Conservation (phyloP, 2,888 invertebrate species). For the Drosophila seclusa region DNA sequence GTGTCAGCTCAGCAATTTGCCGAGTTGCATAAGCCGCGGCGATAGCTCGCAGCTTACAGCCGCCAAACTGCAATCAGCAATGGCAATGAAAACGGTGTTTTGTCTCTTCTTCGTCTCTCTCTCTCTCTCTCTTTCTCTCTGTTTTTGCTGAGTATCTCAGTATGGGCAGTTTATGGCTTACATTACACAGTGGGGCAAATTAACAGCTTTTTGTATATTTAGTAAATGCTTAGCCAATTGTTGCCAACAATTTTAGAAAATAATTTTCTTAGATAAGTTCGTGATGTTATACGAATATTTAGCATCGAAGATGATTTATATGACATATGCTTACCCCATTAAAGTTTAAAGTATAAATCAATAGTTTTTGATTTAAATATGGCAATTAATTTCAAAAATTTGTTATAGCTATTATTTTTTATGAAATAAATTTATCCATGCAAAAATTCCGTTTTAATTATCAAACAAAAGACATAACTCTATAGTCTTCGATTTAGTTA, state of each 20-base stretch:
- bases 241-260: neutral
- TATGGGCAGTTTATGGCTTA: constrained; percentile 33
- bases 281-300: too few species aligned
- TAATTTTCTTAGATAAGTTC: neutral
- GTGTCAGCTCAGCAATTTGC: constrained; percentile 56
- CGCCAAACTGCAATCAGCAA: constrained; percentile 58
- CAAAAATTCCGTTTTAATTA: too few species aligned
- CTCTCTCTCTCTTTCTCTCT: neutral
- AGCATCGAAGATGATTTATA: too few species aligned
- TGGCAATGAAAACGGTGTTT: constrained; percentile 13
- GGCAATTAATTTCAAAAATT: too few species aligned
- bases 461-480: neutral
- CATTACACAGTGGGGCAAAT: constrained; percentile 1
- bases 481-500: neutral
- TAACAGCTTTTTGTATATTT: neutral
- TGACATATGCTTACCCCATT: neutral
- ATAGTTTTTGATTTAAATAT: too few species aligned
- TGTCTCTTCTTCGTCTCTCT: neutral
- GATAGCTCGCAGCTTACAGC: constrained; percentile 52
- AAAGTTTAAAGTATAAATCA: neutral
- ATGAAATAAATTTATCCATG: too few species aligned
- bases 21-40: constrained; percentile 55
- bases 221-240: neutral
- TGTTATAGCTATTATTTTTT: too few species aligned
- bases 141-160: constrained; percentile 7